Conservation (phyloP, 2,888 invertebrate species). For the Mylabris sibirica region DNA sequence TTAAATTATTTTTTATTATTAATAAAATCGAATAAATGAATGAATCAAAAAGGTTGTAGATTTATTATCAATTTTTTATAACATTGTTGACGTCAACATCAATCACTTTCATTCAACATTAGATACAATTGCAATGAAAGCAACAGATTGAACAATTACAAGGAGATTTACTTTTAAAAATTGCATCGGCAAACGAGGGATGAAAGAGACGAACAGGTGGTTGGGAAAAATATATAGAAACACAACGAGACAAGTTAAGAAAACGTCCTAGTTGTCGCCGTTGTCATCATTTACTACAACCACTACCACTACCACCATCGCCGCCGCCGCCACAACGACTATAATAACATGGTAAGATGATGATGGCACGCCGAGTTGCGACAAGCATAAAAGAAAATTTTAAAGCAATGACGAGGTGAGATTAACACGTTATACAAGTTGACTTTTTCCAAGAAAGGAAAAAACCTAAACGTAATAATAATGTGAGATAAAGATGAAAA, state of each 20-base stretch:
- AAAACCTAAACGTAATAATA: conserved; percentile 20
- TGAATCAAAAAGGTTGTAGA: neutral
- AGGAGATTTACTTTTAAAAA: conserved; percentile 26
- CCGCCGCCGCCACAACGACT: neutral
- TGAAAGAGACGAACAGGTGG: conserved; percentile 41
- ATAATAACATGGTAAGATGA: conserved; percentile 23
- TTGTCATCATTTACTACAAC: neutral
- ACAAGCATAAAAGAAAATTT: conserved; percentile 9
- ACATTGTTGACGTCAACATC: conserved; percentile 18
- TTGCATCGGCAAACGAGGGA: conserved; percentile 19
- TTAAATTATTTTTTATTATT: neutral
- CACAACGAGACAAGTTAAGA: conserved; percentile 26
- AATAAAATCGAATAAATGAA: neutral
- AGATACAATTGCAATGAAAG: conserved; percentile 16
- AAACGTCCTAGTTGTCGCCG: conserved; percentile 6
- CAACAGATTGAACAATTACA: conserved; percentile 27
- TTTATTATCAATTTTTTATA: neutral
- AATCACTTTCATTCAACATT: conserved; percentile 26
- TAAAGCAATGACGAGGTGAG: conserved; percentile 16
- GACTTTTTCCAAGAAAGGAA: conserved; percentile 14
- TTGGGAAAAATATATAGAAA: conserved; percentile 22
- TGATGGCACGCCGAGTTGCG: conserved; percentile 15
- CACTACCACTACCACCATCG: conserved; percentile 11
- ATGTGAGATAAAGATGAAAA: neutral
- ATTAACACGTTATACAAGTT: conserved; percentile 45